These are phyloP conservation scores for Acanthurus lineatus DNA, from an alignment of 2,797 vertebrate genomes.

Conservation along the genomic window DNA sequence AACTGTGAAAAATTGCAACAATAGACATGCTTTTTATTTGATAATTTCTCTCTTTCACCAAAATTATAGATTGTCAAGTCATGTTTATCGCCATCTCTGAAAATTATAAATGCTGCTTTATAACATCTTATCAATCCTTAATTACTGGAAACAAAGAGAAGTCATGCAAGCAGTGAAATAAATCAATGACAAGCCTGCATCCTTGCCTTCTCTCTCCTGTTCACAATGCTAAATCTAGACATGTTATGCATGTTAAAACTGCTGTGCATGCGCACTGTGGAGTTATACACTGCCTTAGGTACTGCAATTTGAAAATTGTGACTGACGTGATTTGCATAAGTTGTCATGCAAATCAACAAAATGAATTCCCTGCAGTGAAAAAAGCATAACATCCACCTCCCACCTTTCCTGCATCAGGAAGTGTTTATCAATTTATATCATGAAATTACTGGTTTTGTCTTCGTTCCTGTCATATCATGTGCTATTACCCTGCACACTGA, in stretches of 20 bases:
- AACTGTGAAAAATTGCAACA: neutral
- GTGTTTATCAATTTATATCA: constrained; percentile 50
- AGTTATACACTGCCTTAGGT: constrained; percentile 27
- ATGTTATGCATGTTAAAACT: constrained; percentile 9
- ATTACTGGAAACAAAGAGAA: constrained; percentile 25
- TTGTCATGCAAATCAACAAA: constrained; percentile 61
- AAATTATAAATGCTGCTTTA: constrained; percentile 11
- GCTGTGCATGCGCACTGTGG: constrained; percentile 17
- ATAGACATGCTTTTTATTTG: neutral
- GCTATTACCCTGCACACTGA: neutral
- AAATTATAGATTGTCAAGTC: constrained; percentile 1
- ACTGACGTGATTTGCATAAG: constrained; percentile 67
- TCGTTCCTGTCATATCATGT: constrained; percentile 16
- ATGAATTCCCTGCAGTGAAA: constrained; percentile 46
- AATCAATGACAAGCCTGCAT: neutral
- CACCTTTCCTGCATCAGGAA: constrained; percentile 35
- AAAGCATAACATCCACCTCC: constrained; percentile 49
- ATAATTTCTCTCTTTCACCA: neutral
- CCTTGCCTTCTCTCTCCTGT: neutral
- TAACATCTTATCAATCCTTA: constrained; percentile 21
- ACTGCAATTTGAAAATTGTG: constrained; percentile 56
- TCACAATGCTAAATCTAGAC: constrained; percentile 21
- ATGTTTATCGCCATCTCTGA: constrained; percentile 19
- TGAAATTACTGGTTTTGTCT: constrained; percentile 38
- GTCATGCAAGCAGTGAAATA: neutral